phyloP scores from a whole-genome alignment of 2,113 vertebrate genomes.

The Cephalopterus ornatus region DNA sequence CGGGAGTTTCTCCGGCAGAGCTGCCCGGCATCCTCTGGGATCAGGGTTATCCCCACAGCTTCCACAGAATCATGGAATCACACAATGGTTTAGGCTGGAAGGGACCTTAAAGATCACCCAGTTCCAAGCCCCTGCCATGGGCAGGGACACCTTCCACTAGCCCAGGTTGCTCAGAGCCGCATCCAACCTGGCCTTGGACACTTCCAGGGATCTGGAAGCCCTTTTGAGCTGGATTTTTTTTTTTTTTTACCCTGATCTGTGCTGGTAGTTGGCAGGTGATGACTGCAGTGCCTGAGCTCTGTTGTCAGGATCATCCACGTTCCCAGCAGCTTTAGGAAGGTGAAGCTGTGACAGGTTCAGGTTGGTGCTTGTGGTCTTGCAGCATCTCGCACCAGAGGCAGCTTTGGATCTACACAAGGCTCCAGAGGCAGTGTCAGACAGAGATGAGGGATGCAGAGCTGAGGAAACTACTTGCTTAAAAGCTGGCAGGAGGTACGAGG shows the following conservation, averaged over 20 bases:
- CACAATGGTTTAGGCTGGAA: neutral
- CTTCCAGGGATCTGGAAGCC: neutral
- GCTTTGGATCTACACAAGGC: neutral
- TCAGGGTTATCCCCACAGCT: accelerated
- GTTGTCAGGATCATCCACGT: accelerated
- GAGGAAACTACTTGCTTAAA: neutral
- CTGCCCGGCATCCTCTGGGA: neutral
- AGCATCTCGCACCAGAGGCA: neutral
- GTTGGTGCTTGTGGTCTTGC: neutral
- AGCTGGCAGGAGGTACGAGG: neutral
- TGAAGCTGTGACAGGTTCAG: neutral
- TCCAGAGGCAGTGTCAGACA: neutral
- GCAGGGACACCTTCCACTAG: neutral
- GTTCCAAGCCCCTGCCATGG: neutral
- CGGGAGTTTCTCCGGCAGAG: neutral
- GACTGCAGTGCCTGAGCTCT: neutral
- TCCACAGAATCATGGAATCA: accelerated
- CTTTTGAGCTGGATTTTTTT: neutral
- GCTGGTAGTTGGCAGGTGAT: neutral
- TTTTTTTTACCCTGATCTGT: neutral
- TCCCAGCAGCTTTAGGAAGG: neutral
- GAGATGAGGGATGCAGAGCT: neutral
- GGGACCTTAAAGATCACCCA: neutral
- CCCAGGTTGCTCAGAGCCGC: neutral
- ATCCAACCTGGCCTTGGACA: neutral